Conservation (phyloP, 1,140 invertebrate genomes). For the Charaxes varanes region DNA sequence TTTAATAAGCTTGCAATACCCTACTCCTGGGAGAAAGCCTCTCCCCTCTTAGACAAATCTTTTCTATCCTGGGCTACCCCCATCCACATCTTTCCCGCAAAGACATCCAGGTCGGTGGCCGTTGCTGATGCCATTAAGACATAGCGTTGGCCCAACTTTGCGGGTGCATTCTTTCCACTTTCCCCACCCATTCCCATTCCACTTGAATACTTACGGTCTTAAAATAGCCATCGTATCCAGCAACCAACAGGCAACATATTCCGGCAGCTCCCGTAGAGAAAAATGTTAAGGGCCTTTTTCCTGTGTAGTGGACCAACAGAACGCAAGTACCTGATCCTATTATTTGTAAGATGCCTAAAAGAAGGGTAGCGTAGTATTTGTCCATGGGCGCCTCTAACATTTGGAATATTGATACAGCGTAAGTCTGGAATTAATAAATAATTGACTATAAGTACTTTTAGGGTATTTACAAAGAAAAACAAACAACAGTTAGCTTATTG, state of each 20-base stretch:
- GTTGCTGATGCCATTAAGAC: no score
- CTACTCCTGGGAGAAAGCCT: no score
- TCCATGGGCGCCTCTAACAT: slow-evolving; percentile 81
- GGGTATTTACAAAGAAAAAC: no score
- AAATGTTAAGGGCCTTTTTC: slow-evolving; percentile 81
- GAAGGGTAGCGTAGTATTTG: slow-evolving; percentile 81
- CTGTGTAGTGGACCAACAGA: slow-evolving; percentile 78
- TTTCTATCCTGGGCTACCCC: no score
- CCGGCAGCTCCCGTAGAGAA: slow-evolving; percentile 78
- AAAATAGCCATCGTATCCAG: slow-evolving; percentile 72
- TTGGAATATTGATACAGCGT: slow-evolving; percentile 82
- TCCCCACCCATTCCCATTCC: no score
- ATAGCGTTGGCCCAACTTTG: no score
- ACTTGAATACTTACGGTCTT: slow-evolving; percentile 39
- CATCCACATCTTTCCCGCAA: no score
- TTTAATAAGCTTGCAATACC: no score
- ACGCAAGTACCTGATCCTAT: slow-evolving; percentile 79
- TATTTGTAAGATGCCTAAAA: slow-evolving; percentile 80
- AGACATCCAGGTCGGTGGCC: no score
- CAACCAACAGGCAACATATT: slow-evolving; percentile 76
- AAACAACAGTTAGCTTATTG: no score
- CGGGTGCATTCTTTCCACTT: no score
- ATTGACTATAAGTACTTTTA: background rate
- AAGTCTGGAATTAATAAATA: slow-evolving; percentile 70
- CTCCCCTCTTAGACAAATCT: no score